Evolutionary conservation across 2,113 vertebrate genomes (phyloP).

Genomic region (Caranx melampygus): DNA sequence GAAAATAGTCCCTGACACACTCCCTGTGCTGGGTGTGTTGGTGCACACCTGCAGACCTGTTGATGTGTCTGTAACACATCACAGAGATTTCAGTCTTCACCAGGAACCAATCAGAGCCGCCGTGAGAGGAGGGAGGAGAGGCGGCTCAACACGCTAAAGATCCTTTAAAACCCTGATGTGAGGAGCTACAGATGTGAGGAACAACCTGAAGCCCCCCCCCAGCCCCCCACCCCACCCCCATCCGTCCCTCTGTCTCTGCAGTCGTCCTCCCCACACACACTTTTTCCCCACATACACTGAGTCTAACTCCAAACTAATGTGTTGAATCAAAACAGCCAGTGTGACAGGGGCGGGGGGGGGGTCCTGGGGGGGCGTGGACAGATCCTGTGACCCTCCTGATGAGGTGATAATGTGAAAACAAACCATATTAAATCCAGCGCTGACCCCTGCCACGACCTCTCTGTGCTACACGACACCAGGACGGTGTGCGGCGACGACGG

Average conservation of each 20-base stretch:
- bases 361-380: conserved; percentile 4
- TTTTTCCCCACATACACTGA: background rate
- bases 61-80: too few relatives aligned
- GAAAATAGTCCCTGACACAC: background rate
- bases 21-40: background rate
- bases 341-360: background rate
- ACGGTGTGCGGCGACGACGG: too few relatives aligned
- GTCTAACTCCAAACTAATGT: conserved; percentile 24
- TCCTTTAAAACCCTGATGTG: too few relatives aligned
- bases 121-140: background rate
- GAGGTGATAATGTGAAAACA: conserved; percentile 84
- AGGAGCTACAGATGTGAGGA: too few relatives aligned
- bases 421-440: conserved; percentile 76
- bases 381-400: conserved; percentile 58
- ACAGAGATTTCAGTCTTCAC: too few relatives aligned
- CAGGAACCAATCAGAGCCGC: too few relatives aligned
- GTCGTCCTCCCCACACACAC: background rate
- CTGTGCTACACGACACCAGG: conserved; percentile 61
- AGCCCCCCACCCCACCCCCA: too few relatives aligned
- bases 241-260: background rate
- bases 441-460: conserved; percentile 65
- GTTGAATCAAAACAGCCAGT: conserved; percentile 44
- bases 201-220: too few relatives aligned
- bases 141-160: background rate
- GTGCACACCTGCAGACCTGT: too few relatives aligned